Base-by-base conservation (phyloP, 2,888 invertebrate genomes). In the Cartodere bifasciata region DNA sequence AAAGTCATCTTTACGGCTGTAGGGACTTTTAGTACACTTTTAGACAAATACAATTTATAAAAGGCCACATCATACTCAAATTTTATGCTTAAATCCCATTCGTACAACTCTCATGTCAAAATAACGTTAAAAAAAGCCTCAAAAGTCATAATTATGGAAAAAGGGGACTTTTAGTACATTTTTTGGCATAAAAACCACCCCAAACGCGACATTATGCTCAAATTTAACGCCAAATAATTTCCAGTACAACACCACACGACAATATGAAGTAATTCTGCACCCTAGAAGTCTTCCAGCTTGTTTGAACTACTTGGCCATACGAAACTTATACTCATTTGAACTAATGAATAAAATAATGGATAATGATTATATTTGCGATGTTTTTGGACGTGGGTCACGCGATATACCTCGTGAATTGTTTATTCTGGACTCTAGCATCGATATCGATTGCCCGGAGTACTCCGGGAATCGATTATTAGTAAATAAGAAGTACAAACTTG, bases 281-380 rank as follows among this genome's bases (percentile, higher is more conserved):
- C 71, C 73, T 1, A 66, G 68, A 44, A 68, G 71, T 45, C 67
- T 75, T 49, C 61, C 69, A 16, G 66, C 67, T 38, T 70, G 72
- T 42, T 47, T 81, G 17, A 62, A 72, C 45, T 80, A 68, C 50
- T 60, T 81, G 13, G 64, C 65, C 9, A 53, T 74, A 10, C 57
- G 65, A 28, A 63, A 64, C 25, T 56, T 70, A 31, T 69, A 71
- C 46, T 71, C 75, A 9, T 47, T 60, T 34, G 71, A 75, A 49
- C 56, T 81, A 37, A 68, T 79, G 38, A 57, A 63, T 36, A 60
- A 60, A 39, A 63, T 67, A 3, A 56, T 85, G 29, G 61, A 65
- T 46, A 53, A 56, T n/a, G 64, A 69, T 10, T 78, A 72, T 50
- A 54, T 80, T 28, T 49, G 52, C 9, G 62, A 61, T 7, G 56